Conservation (phyloP, 2,113 vertebrate species). For the Dipodomys spectabilis region DNA sequence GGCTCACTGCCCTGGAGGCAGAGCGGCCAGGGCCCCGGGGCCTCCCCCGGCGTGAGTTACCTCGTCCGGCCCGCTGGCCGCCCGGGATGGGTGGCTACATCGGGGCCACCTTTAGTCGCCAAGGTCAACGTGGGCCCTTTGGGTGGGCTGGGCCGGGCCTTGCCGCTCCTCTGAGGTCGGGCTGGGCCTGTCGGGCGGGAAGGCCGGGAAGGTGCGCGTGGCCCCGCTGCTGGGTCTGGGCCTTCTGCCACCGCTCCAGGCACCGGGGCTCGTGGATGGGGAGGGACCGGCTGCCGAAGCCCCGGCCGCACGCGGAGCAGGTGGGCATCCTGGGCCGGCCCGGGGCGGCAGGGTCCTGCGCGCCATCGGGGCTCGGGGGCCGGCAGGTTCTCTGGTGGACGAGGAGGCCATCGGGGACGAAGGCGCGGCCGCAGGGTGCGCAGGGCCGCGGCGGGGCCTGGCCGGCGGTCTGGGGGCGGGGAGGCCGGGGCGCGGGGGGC, state of each 20-base stretch:
- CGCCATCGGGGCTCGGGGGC: neutral
- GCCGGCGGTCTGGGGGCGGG: neutral
- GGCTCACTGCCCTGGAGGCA: neutral
- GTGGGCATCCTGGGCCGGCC: slow-evolving; percentile 60
- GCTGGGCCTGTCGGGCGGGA: neutral
- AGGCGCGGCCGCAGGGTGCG: slow-evolving; percentile 83
- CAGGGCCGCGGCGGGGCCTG: slow-evolving; percentile 85
- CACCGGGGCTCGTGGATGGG: slow-evolving; percentile 83
- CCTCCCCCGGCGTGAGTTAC: slow-evolving; percentile 69
- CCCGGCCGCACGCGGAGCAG: slow-evolving; percentile 83
- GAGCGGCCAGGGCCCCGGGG: neutral
- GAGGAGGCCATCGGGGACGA: slow-evolving; percentile 83
- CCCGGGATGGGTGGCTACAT: neutral
- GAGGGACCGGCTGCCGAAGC: slow-evolving; percentile 83
- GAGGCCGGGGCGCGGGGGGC: no score
- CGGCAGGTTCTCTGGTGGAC: slow-evolving; percentile 85
- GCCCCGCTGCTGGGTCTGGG: no score
- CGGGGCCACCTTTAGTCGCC: neutral
- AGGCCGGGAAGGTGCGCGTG: no score
- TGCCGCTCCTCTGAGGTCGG: slow-evolving; percentile 77
- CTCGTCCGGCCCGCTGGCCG: slow-evolving; percentile 66
- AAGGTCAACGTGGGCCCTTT: slow-evolving; percentile 43
- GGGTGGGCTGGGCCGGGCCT: slow-evolving; percentile 29
- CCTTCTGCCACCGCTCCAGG: slow-evolving; percentile 81
- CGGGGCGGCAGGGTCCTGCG: neutral